A percentile compares a stretch with the other conserved stretches of the same genome.
phyloP scores from a whole-genome alignment of 2,113 vertebrate genomes.

The Myotis yumanensis region DNA sequence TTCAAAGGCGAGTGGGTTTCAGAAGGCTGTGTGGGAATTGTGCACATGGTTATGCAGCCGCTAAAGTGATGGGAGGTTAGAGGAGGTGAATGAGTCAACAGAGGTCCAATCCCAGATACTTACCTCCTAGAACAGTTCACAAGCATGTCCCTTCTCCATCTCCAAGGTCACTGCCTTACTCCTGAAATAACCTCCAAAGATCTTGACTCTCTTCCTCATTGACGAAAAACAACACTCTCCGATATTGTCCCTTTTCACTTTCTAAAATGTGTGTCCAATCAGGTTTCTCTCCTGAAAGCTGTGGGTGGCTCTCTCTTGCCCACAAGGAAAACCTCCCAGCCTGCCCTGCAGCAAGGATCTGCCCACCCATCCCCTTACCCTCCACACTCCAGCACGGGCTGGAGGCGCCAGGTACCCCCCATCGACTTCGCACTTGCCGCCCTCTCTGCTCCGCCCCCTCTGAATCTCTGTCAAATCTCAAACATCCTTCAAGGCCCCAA shows the following conservation, averaged over 20 bases:
- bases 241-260: not conserved
- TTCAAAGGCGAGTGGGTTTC: not conserved
- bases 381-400: too few species aligned
- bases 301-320: not conserved
- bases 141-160: not conserved
- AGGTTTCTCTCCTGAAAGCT: not conserved
- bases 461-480: not conserved
- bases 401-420: fast-evolving
- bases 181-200: slow-evolving; percentile 14
- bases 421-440: not conserved
- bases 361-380: too few species aligned
- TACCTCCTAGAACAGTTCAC: not conserved
- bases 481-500: not conserved
- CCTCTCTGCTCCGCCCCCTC: not conserved
- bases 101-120: not conserved
- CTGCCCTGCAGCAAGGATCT: not conserved
- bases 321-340: not conserved
- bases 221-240: not conserved
- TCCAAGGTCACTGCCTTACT: slow-evolving; percentile 9
- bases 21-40: not conserved
- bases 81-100: not conserved
- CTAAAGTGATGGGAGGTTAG: not conserved
- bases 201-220: not conserved
- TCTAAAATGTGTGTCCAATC: not conserved
- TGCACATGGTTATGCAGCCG: not conserved